phyloP scores from a whole-genome alignment of 2,113 vertebrate genomes.

The Siphamia tubifer region DNA sequence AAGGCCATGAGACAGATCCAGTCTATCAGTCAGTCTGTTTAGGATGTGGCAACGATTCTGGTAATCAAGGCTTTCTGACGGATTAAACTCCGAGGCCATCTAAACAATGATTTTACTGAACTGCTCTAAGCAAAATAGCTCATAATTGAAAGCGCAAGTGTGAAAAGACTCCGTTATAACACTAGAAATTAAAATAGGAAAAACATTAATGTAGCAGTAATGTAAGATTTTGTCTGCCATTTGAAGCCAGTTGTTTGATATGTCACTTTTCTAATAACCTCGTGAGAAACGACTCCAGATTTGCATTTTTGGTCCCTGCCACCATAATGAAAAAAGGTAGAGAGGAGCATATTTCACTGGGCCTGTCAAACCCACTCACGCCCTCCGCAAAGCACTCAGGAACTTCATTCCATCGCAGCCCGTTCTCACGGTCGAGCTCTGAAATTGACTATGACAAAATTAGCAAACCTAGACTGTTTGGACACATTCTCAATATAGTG shows the following conservation, averaged over 20 bases:
- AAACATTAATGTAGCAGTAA: slow-evolving; percentile 47
- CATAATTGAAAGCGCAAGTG: slow-evolving; percentile 1
- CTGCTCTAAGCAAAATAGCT: slow-evolving; percentile 9
- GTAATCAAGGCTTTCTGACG: slow-evolving; percentile 43
- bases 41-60: slow-evolving; percentile 33
- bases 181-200: slow-evolving; percentile 55
- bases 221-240: slow-evolving; percentile 43
- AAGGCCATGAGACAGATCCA: slow-evolving; percentile 59
- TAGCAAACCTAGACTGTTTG: slow-evolving; percentile 72
- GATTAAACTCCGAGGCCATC: slow-evolving; percentile 41
- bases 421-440: slow-evolving; percentile 51
- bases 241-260: slow-evolving; percentile 63
- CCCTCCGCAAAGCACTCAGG: slow-evolving; percentile 72
- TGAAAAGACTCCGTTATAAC: slow-evolving; percentile 16
- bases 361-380: slow-evolving; percentile 79
- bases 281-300: slow-evolving; percentile 54
- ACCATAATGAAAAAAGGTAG: slow-evolving; percentile 78
- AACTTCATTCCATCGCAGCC: slow-evolving; percentile 67
- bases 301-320: slow-evolving; percentile 76
- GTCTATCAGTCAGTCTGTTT: slow-evolving; percentile 58
- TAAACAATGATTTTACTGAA: slow-evolving; percentile 30
- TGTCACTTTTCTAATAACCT: slow-evolving; percentile 76
- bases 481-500: slow-evolving; percentile 61
- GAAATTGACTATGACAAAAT: slow-evolving; percentile 74
- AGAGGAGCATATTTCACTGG: slow-evolving; percentile 76